Evolutionary conservation across 2,797 vertebrate species (phyloP), one percentile per base, ranked within the genome.

Genomic region (Garrulus glandarius): DNA sequence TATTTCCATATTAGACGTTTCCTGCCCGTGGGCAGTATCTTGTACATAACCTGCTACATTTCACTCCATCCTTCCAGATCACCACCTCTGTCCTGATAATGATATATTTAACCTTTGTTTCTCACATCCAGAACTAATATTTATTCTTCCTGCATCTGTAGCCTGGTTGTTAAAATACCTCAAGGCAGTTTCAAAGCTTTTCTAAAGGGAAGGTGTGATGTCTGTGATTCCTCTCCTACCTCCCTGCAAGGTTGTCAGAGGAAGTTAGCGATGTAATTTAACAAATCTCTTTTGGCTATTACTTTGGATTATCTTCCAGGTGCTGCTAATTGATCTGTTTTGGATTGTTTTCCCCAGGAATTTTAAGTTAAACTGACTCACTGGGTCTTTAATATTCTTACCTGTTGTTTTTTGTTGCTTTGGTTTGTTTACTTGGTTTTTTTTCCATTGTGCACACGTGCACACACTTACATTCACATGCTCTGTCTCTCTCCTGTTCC

Each of bases 261-360:
- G 68, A 79, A 76, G 44, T 95, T 89, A 89, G 71, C 49, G 44
- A 44, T 30, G 21, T 59, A 63, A 69, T 76, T 87, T 82, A 79
- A 79, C 44, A 89, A 70, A 94, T 79, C 78, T 83, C 63, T 67
- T 84, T 79, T 44, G 37, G 32, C 68, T 83, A 0, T 70, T 70
- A n/a, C 44, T 87, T 92, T 61, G 80, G 69, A 70, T 94, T 89
- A 56, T 87, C n/a, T 87, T 89, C 87, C 67, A 87, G 55, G 60
- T 87, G 81, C 67, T 87, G 71, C 78, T 89, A 70, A 64, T 72
- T 79, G 43, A 63, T 89, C 71, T 67, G 12, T 74, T 91, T 43
- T 77, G 75, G 44, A 37, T 92, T 82, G 47, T 91, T 84, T 93
- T 77, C 29, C 32, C 15, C 16, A 15, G 44, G 63, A 79, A 39